phyloP scores from a whole-genome alignment of 2,113 vertebrate species.

The Girardinichthys multiradiatus region DNA sequence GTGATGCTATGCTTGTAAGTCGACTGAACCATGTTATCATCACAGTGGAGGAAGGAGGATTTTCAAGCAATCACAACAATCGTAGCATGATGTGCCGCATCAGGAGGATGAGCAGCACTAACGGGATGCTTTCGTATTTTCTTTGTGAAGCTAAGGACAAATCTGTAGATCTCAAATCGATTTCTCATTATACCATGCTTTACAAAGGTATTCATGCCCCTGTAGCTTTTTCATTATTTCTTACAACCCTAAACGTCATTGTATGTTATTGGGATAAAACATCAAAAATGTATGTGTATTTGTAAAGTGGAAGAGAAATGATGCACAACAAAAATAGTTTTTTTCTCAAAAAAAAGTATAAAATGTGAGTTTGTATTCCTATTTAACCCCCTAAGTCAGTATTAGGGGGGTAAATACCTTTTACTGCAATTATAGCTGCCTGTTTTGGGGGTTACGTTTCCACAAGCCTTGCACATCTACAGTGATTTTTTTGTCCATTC shows the following conservation, averaged over 20 bases:
- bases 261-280: not conserved
- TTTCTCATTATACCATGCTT: too few relatives aligned
- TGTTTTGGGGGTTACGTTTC: too few relatives aligned
- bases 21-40: conserved; percentile 31
- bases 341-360: not conserved
- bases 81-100: conserved; percentile 4
- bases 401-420: too few relatives aligned
- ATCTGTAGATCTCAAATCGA: not conserved
- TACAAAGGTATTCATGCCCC: not conserved
- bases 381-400: too few relatives aligned
- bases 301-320: not conserved
- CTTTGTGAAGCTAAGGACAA: too few relatives aligned
- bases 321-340: not conserved
- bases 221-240: not conserved
- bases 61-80: conserved; percentile 15
- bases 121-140: not conserved
- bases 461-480: too few relatives aligned
- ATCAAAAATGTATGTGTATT: not conserved
- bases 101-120: conserved; percentile 15
- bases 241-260: not conserved
- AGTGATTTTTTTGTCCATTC: too few relatives aligned
- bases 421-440: too few relatives aligned
- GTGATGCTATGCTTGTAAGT: conserved; percentile 35
- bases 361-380: not conserved
- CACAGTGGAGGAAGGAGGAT: conserved; percentile 23